A percentile compares a stretch with the other conserved stretches of the same genome.
These are phyloP conservation scores for Toxotes lorentzi DNA, from an alignment of 2,797 vertebrate genomes.

Conservation along the genomic window DNA sequence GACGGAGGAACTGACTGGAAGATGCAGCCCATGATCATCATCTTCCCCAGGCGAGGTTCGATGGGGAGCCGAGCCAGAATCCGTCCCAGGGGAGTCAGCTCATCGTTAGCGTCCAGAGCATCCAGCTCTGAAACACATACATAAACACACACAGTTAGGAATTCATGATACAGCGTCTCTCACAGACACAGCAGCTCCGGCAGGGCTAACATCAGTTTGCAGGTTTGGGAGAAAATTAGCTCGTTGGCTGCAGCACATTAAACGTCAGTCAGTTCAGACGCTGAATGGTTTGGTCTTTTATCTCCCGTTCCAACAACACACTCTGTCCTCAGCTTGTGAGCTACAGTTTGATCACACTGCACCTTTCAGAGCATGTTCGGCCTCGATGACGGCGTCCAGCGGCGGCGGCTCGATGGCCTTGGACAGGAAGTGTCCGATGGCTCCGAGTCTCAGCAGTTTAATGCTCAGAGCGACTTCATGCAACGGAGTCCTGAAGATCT, in stretches of 20 bases:
- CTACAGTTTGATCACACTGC: too few relatives aligned
- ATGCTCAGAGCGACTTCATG: conserved; percentile 96
- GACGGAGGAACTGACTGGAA: conserved; percentile 88
- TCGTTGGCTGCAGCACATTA: too few relatives aligned
- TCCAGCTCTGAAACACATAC: conserved; percentile 88
- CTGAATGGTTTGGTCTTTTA: too few relatives aligned
- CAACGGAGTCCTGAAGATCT: conserved; percentile 95
- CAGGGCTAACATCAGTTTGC: too few relatives aligned
- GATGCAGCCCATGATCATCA: conserved; percentile 99
- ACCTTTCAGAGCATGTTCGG: conserved; percentile 94
- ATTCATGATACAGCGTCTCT: too few relatives aligned
- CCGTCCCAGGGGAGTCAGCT: conserved; percentile 94
- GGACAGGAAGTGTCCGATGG: conserved; percentile 94
- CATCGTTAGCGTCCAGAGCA: conserved; percentile 93
- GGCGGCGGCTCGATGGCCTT: conserved; percentile 97
- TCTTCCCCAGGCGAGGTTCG: conserved; percentile 96
- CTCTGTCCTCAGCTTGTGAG: too few relatives aligned
- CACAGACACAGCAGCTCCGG: too few relatives aligned
- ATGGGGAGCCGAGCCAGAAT: conserved; percentile 95
- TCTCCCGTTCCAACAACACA: too few relatives aligned
- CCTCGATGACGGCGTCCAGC: conserved; percentile 95
- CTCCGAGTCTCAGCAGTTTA: conserved; percentile 93
- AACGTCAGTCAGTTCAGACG: too few relatives aligned
- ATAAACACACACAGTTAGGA: background rate
- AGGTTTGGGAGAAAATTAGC: too few relatives aligned